Conservation (phyloP, 2,113 vertebrate genomes). For the Narcine bancroftii region DNA sequence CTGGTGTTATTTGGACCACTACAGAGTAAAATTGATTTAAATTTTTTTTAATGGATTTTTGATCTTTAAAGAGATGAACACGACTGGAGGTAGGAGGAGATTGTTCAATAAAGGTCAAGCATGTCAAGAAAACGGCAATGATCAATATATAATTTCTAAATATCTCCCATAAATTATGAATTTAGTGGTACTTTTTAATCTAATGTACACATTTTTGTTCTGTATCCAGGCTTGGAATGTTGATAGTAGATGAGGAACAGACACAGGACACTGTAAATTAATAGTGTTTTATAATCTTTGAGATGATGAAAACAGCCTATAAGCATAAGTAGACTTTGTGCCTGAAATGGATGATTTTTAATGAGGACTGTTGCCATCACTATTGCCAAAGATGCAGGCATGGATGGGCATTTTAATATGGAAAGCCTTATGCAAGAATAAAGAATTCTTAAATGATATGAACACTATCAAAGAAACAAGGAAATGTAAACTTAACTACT, state of each 20-base stretch:
- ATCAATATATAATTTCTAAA: slow-evolving; percentile 29
- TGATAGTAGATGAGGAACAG: background rate
- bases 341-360: background rate
- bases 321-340: background rate
- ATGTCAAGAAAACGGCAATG: slow-evolving; percentile 23
- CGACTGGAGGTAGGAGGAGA: slow-evolving; percentile 26
- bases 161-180: slow-evolving; percentile 25
- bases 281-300: background rate
- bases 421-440: no score
- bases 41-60: slow-evolving; percentile 35
- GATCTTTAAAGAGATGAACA: slow-evolving; percentile 31
- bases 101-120: slow-evolving; percentile 33
- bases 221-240: background rate
- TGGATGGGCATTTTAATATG: background rate
- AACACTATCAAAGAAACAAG: background rate
- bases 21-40: slow-evolving; percentile 17
- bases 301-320: background rate
- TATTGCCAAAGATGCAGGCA: no score
- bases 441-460: background rate
- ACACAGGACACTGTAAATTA: background rate
- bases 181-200: slow-evolving; percentile 35
- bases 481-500: background rate
- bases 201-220: slow-evolving; percentile 21
- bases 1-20: slow-evolving; percentile 2
- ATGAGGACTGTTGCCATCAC: background rate